Base-by-base conservation (phyloP, 2,888 invertebrate genomes). In the Tryphoninae sp. region DNA sequence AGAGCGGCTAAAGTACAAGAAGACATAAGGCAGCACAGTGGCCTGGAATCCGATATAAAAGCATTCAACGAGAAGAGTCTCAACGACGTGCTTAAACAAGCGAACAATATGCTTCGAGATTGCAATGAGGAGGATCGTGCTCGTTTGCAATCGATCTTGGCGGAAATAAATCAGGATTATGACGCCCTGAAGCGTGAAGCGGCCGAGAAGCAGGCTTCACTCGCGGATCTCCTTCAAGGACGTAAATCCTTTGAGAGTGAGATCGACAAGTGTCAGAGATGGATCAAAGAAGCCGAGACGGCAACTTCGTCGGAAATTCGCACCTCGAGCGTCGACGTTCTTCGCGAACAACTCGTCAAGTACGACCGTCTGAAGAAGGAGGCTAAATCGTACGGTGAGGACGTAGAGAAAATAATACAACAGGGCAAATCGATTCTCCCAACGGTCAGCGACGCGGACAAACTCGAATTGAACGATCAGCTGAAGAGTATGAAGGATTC, bases 221-320 rank as follows among this genome's bases (percentile, higher is more conserved):
- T 98, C 33, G 94, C 94, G 53, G 96, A 96, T 92, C 93, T 97
- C 11, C 92, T 97, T 11, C 95, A 96, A 90, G 95, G 96, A 13
- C 94, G 98, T 81, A 96, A 95, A 88, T 94, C 96, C 64, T 97
- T 97, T 87, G 98, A 98, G 92, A 94, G 94, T 59, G 96, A 96
- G 81, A 94, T 97, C 65, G 96, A 96, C 78, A 95, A 95, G 87
- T 96, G 97, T 89, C 95, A 96, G 84, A 95, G 96, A 86, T 98
- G 98, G 98, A 93, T 98, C 53, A 96, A 97, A 86, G 97, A 98
- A 92, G 97, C 97, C 40, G 98, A 98, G 92, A 96, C 97, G 0
- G 96, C 96, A 2, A 96, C 96, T 0, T 95, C 96, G 9, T 95
- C 96, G 45, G 97, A 97, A 88, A 93, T 98, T 2, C 94, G 97